phyloP scores from a whole-genome alignment of 2,888 invertebrate genomes.

The Strigamia maritima region DNA sequence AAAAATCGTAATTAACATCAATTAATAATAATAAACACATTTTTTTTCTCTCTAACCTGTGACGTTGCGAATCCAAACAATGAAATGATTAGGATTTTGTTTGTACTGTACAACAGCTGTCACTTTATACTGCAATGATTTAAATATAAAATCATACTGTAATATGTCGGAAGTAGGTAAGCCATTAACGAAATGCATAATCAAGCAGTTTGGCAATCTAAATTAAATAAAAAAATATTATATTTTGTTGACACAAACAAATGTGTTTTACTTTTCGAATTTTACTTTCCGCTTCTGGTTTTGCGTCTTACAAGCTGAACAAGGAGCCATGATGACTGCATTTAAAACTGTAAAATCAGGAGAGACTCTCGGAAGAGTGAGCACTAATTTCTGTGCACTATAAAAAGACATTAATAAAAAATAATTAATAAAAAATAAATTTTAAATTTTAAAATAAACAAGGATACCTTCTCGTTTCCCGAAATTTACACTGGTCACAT shows the following conservation, averaged over 20 bases:
- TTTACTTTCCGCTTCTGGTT: background rate
- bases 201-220: background rate
- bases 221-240: background rate
- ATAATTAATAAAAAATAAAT: background rate
- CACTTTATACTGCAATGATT: background rate
- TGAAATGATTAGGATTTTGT: conserved; percentile 35
- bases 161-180: background rate
- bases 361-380: background rate
- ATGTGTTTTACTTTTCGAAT: background rate
- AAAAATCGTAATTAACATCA: no score
- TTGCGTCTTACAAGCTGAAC: background rate
- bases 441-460: background rate
- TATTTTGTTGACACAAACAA: background rate
- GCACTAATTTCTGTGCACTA: conserved; percentile 5
- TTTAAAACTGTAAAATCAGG: conserved; percentile 8
- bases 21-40: background rate
- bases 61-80: background rate
- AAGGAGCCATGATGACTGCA: background rate
- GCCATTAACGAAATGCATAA: conserved; percentile 13
- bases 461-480: conserved; percentile 19
- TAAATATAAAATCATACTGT: conserved; percentile 2
- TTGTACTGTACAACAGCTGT: conserved; percentile 22
- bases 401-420: background rate
- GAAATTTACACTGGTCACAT: background rate
- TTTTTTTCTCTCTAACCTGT: background rate